Conservation (phyloP, 2,888 invertebrate genomes). For the Thera britannica region DNA sequence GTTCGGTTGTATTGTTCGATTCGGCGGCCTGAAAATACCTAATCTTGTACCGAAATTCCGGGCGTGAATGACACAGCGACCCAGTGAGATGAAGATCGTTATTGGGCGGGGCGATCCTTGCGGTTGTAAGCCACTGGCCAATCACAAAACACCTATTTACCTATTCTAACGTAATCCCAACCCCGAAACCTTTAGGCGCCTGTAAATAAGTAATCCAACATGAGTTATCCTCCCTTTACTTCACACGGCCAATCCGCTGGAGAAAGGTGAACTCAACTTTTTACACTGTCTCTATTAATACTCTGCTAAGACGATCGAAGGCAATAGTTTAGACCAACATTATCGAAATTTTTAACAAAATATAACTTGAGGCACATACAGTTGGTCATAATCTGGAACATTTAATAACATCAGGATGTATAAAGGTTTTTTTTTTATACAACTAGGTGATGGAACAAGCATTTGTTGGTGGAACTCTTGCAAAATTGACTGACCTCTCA, state of each 20-base stretch:
- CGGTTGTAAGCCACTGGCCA: constrained; percentile 51
- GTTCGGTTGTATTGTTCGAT: background rate
- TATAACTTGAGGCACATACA: too few species aligned
- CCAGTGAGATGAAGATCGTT: constrained; percentile 63
- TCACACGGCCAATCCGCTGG: constrained; percentile 10
- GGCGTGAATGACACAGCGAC: constrained; percentile 36
- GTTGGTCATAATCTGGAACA: too few species aligned
- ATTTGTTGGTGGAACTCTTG: too few species aligned
- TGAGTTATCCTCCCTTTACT: constrained; percentile 24
- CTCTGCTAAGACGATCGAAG: too few species aligned
- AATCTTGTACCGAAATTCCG: constrained; percentile 32
- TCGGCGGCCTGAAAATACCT: constrained; percentile 16
- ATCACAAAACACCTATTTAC: constrained; percentile 63
- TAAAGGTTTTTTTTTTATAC: too few species aligned
- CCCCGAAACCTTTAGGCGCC: constrained; percentile 47
- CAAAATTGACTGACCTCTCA: too few species aligned
- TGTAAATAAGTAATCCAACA: constrained; percentile 50
- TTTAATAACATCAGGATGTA: too few species aligned
- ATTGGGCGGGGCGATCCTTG: constrained; percentile 65
- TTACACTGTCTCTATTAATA: too few species aligned
- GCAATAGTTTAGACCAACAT: too few species aligned
- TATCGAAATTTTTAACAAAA: too few species aligned
- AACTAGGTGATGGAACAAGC: too few species aligned
- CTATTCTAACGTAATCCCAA: constrained; percentile 57
- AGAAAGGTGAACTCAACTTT: background rate